A percentile compares a stretch with the other conserved stretches of the same genome.
Conservation (phyloP, 2,113 vertebrate species). For the Erythrocercus mccallii region DNA sequence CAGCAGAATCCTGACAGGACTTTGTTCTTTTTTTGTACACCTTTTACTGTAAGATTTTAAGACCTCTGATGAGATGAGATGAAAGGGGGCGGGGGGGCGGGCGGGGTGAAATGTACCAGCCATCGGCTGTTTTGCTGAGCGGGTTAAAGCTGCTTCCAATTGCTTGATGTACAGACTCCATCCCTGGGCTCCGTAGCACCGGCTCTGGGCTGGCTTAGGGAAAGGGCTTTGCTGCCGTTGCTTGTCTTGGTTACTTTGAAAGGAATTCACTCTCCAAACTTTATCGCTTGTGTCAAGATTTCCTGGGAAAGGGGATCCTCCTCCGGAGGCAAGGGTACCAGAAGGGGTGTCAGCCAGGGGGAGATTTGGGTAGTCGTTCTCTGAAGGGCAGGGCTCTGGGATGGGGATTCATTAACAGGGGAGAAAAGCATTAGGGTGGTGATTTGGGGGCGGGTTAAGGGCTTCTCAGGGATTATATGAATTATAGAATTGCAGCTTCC, state of each 20-base stretch:
- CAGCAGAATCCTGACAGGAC: slow-evolving; percentile 68
- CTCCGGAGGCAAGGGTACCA: neutral
- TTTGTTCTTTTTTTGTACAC: slow-evolving; percentile 70
- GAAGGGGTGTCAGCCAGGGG: slow-evolving; percentile 18
- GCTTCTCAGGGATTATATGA: slow-evolving; percentile 78
- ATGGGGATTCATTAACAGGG: slow-evolving; percentile 10
- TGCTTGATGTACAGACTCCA: slow-evolving; percentile 63
- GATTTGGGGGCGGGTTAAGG: slow-evolving; percentile 71
- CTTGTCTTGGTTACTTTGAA: slow-evolving; percentile 65
- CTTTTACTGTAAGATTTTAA: slow-evolving; percentile 81
- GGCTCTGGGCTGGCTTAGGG: slow-evolving; percentile 28
- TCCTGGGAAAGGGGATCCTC: slow-evolving; percentile 41
- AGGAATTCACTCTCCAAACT: slow-evolving; percentile 74
- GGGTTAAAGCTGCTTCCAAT: slow-evolving; percentile 61
- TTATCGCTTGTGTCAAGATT: slow-evolving; percentile 20
- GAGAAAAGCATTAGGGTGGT: slow-evolving; percentile 61
- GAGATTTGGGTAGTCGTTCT: neutral
- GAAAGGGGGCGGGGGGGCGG: neutral
- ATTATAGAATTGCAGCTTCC: slow-evolving; percentile 75
- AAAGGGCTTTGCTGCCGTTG: slow-evolving; percentile 54
- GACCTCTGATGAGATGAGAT: slow-evolving; percentile 63
- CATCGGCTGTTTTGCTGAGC: slow-evolving; percentile 41
- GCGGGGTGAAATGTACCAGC: neutral
- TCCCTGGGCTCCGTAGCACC: slow-evolving; percentile 30
- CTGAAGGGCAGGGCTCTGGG: slow-evolving; percentile 35